A percentile compares a stretch with the other conserved stretches of the same genome.
Conservation (phyloP, 1,140 invertebrate species). For the Drosophila equinoxialis region DNA sequence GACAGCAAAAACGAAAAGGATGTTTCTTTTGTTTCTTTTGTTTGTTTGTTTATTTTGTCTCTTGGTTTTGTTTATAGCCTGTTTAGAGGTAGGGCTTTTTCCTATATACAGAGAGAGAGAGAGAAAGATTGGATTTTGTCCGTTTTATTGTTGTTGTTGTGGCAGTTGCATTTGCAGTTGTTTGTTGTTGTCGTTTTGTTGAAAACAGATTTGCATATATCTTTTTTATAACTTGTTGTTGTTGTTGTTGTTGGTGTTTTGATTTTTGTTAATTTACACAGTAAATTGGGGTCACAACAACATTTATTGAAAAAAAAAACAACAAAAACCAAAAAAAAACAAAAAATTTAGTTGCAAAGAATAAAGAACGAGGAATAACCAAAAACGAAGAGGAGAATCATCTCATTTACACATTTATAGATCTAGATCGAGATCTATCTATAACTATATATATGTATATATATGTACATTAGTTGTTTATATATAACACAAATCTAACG, state of each 20-base stretch:
- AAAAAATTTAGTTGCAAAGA: neutral
- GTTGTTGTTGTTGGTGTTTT: neutral
- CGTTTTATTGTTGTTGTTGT: conserved; percentile 34
- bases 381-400: neutral
- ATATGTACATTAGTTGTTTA: conserved; percentile 22
- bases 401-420: conserved; percentile 6
- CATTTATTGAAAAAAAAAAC: conserved; percentile 6
- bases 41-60: conserved; percentile 42
- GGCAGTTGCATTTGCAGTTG: conserved; percentile 6
- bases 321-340: neutral
- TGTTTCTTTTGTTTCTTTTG: conserved; percentile 48
- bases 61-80: conserved; percentile 35
- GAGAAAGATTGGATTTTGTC: conserved; percentile 46
- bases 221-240: conserved; percentile 24
- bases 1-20: conserved; percentile 46
- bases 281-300: conserved; percentile 8
- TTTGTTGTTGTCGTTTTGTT: conserved; percentile 26
- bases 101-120: neutral
- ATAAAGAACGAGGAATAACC: conserved; percentile 7
- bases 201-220: conserved; percentile 22
- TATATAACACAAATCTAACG: conserved; percentile 54
- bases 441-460: conserved; percentile 5
- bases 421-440: conserved; percentile 9
- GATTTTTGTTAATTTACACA: conserved; percentile 1
- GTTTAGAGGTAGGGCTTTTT: conserved; percentile 49